Base-by-base conservation (phyloP, 2,113 vertebrate species). In the Anarrhichthys ocellatus region DNA sequence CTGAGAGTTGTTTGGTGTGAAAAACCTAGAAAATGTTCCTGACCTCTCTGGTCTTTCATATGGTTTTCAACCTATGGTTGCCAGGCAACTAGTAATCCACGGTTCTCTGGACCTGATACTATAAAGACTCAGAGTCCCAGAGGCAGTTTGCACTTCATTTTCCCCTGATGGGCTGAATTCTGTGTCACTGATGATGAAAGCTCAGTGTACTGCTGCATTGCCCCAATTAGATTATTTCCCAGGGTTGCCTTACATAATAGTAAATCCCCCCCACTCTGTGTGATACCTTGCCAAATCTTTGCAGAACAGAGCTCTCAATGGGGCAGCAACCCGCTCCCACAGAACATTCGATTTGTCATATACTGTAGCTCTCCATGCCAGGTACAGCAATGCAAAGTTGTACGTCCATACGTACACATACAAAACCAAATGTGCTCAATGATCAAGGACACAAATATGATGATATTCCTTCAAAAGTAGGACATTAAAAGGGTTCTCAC, bases 241-340 rank as follows among this genome's bases (percentile, higher is more conserved):
- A 72, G 74, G 66, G 64, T 86, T 81, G 54, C 66, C 74, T 93
- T 92, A 89, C 71, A 65, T 92, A 91, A 93, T 76, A 73, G 70
- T 62, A 76, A 85, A 87, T 86, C 84, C 87, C 70, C 67, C 58
- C 34, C 32, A 82, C 85, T 93, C 76, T 90, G 44, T 91, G 52
- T 91, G 87, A 92, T 90, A 78, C 83, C 73, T 74, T 91, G 91
- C 88, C 85, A 94, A 86, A 76, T 78, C 80, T 84, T 85, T 78
- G 61, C 73, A 87, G 66, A 89, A 76, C 61, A 76, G 29, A 80
- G 50, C 73, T 71, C 78, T 77, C 76, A 66, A 44, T 67, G 74
- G 61, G 76, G 76, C 56, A 79, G 70, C 58, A 78, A 44, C 62
- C 56, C 5, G 6, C 78, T 85, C 83, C 75, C 42, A 61, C 32